Conservation (phyloP, 2,113 vertebrate genomes). For the Microtus montanus region DNA sequence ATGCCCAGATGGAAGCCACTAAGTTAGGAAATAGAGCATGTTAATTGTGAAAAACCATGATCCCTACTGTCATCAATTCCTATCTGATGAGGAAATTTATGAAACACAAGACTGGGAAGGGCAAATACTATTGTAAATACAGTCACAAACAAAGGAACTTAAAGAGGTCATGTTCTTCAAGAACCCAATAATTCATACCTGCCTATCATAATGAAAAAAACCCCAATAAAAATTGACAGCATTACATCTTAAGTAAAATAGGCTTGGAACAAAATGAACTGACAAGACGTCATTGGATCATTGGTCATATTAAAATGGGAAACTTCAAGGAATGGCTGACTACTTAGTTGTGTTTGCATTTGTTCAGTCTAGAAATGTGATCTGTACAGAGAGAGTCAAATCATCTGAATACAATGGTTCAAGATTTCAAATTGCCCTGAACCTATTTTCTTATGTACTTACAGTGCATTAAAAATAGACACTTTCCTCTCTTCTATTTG, state of each 20-base stretch:
- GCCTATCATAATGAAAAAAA: background rate
- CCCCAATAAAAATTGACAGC: background rate
- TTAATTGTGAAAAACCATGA: background rate
- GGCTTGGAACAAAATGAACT: background rate
- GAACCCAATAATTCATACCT: background rate
- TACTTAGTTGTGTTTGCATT: conserved; percentile 6
- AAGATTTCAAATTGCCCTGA: background rate
- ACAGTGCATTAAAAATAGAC: background rate
- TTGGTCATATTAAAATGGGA: background rate
- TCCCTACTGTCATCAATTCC: background rate
- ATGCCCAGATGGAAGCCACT: background rate
- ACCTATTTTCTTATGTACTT: background rate
- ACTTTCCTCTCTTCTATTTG: background rate
- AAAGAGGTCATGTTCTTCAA: background rate
- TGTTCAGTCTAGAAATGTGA: conserved; percentile 1
- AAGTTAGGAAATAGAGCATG: background rate
- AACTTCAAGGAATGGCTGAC: conserved; percentile 10
- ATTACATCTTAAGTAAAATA: background rate
- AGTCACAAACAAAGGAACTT: background rate
- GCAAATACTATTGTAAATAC: background rate
- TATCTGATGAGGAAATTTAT: background rate
- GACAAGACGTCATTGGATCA: background rate
- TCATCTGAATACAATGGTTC: background rate
- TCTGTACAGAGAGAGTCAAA: background rate
- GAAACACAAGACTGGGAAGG: background rate